Evolutionary conservation across 2,797 vertebrate genomes (phyloP).

Genomic region (Fringilla coelebs): DNA sequence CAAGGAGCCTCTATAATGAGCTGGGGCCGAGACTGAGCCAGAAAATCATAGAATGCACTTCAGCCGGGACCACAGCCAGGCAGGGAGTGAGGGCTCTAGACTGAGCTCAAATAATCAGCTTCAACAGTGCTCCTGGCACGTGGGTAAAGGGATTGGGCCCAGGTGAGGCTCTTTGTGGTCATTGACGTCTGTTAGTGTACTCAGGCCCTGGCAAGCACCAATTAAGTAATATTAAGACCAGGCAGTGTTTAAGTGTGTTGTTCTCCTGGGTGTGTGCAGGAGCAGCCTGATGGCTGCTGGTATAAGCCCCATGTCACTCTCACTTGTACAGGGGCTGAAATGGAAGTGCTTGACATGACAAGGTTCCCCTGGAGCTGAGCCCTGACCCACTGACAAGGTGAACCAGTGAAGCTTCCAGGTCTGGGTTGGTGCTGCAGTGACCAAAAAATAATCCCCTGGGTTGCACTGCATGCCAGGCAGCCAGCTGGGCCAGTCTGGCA

Average conservation of each 20-base stretch:
- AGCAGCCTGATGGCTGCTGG: not conserved
- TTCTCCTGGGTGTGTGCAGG: not conserved
- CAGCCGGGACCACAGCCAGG: not conserved
- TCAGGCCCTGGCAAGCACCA: not conserved
- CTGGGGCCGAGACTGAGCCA: not conserved
- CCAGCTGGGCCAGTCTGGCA: accelerated
- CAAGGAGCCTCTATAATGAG: not conserved
- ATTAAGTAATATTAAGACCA: not conserved
- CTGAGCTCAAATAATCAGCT: not conserved
- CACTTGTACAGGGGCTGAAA: not conserved
- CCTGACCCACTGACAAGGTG: not conserved
- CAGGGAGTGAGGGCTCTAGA: not conserved
- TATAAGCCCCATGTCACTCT: not conserved
- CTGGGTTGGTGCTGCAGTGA: not conserved
- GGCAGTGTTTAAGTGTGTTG: not conserved
- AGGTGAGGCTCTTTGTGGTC: not conserved
- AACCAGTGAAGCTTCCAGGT: not conserved
- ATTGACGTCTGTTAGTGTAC: not conserved
- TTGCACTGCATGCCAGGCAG: not conserved
- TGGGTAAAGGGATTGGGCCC: not conserved
- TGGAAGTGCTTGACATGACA: not conserved
- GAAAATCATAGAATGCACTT: not conserved
- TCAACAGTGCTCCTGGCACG: not conserved
- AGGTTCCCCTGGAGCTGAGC: not conserved
- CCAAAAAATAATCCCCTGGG: not conserved